Evolutionary conservation across 2,113 vertebrate genomes (phyloP).

Genomic region (Zosterops hypoxanthus): DNA sequence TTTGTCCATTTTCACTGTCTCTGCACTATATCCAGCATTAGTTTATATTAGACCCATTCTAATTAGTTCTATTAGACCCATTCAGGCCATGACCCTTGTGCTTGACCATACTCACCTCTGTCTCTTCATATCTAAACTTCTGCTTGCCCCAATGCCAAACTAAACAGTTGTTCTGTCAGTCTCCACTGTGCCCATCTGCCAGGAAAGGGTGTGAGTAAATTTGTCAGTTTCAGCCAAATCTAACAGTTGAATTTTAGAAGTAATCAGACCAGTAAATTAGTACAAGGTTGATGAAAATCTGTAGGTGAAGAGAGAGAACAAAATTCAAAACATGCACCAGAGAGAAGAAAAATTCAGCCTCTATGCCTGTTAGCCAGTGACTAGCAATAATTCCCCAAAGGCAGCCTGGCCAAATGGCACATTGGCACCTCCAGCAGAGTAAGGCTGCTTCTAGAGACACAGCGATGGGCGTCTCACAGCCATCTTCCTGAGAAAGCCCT

Average conservation of each 20-base stretch:
- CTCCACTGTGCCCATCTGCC: neutral
- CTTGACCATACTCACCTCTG: neutral
- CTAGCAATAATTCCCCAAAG: neutral
- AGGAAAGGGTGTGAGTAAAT: neutral
- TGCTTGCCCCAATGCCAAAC: neutral
- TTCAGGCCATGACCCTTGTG: no score
- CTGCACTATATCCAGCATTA: neutral
- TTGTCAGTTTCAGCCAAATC: neutral
- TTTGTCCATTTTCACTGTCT: neutral
- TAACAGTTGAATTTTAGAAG: neutral
- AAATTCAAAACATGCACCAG: neutral
- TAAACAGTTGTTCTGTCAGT: neutral
- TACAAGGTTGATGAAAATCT: neutral
- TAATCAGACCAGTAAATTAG: neutral
- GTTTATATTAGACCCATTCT: neutral
- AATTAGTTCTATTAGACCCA: neutral
- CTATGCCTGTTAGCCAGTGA: neutral
- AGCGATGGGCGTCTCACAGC: accelerated
- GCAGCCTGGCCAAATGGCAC: accelerated
- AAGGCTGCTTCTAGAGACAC: no score
- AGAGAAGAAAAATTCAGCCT: neutral
- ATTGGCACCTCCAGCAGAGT: accelerated
- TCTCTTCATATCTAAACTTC: neutral
- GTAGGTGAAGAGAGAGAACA: neutral
- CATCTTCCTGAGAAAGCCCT: neutral